Conservation (phyloP, 2,113 vertebrate species). For the Sitta europaea region DNA sequence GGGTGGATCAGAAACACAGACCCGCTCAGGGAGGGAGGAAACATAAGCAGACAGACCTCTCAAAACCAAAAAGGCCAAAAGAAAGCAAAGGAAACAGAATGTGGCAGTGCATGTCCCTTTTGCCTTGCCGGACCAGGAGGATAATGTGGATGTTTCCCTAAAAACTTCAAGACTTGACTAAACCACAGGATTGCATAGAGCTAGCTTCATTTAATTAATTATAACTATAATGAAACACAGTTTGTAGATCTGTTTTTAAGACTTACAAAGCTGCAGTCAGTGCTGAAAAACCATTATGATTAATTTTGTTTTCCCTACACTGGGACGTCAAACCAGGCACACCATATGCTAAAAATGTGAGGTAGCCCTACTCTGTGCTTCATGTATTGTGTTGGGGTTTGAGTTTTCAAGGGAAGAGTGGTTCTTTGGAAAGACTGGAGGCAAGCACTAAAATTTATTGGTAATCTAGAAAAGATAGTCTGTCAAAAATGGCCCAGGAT, state of each 20-base stretch:
- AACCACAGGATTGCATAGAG: background rate
- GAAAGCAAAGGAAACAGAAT: background rate
- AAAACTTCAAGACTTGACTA: background rate
- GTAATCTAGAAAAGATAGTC: background rate
- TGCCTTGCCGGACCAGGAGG: background rate
- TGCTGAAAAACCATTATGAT: background rate
- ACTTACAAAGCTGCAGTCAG: background rate
- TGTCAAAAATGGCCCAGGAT: background rate
- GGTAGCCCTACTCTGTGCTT: background rate
- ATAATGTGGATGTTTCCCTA: background rate
- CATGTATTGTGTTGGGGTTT: accelerated
- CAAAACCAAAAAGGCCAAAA: background rate
- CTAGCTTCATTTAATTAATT: background rate
- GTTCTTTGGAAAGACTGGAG: background rate
- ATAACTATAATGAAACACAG: background rate
- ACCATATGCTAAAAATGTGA: background rate
- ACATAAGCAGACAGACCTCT: background rate
- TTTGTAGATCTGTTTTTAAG: background rate
- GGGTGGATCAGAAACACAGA: background rate
- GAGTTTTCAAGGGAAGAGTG: background rate
- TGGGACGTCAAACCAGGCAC: background rate
- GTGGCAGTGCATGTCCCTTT: accelerated
- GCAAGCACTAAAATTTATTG: background rate
- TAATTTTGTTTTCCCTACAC: background rate
- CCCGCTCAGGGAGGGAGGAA: background rate